A percentile compares a stretch with the other conserved stretches of the same genome.
Conservation (phyloP, 2,888 invertebrate species). For the Tinea semifulvella region DNA sequence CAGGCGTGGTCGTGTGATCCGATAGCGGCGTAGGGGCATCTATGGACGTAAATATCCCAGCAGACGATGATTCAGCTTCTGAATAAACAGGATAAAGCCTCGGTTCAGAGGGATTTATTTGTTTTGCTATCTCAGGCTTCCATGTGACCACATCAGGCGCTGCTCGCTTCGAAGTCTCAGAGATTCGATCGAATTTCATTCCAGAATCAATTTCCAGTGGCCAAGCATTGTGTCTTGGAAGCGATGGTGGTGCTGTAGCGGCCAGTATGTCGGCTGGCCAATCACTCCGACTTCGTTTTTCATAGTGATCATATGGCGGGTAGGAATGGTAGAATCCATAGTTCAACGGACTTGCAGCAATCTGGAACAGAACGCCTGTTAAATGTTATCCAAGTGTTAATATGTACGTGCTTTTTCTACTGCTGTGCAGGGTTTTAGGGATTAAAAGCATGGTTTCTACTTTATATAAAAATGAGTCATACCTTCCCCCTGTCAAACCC, state of each 20-base stretch:
- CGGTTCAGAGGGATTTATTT: slow-evolving; percentile 30
- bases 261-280: slow-evolving; percentile 44
- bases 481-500: slow-evolving; percentile 57
- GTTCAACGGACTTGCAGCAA: slow-evolving; percentile 76
- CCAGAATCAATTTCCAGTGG: slow-evolving; percentile 26
- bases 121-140: slow-evolving; percentile 32
- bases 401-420: slow-evolving; percentile 39
- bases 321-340: slow-evolving; percentile 77
- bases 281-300: slow-evolving; percentile 45
- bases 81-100: slow-evolving; percentile 41
- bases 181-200: slow-evolving; percentile 39
- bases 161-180: slow-evolving; percentile 9
- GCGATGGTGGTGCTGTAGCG: slow-evolving; percentile 31
- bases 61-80: slow-evolving; percentile 26
- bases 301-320: slow-evolving; percentile 53
- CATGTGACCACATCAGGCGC: slow-evolving; percentile 26
- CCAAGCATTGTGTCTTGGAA: slow-evolving; percentile 32
- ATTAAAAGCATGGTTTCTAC: slow-evolving; percentile 10
- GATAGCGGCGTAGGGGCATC: slow-evolving; percentile 37
- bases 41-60: slow-evolving; percentile 32
- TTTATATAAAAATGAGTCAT: slow-evolving; percentile 24
- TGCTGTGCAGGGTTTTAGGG: slow-evolving; percentile 7
- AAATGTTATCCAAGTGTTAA: slow-evolving; percentile 45
- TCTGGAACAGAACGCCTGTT: slow-evolving; percentile 66
- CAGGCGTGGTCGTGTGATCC: slow-evolving; percentile 48